A percentile compares a stretch with the other conserved stretches of the same genome.
Evolutionary conservation across 2,888 invertebrate species (phyloP).

Genomic region (Platerodrilus igneus): DNA sequence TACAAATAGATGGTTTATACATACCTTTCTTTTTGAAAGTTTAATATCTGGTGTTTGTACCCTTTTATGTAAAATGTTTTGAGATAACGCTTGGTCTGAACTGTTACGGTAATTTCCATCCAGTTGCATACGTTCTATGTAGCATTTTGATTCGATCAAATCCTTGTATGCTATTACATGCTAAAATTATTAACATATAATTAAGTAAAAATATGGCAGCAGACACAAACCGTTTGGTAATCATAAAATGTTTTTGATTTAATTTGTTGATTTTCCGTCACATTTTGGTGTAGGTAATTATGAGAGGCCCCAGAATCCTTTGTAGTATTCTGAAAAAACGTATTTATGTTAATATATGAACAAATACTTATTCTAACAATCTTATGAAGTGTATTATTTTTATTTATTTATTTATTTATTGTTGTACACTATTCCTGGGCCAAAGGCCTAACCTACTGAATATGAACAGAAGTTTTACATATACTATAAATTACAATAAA

Average conservation of each 20-base stretch:
- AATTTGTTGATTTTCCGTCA: constrained; percentile 7
- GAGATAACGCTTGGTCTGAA: constrained; percentile 29
- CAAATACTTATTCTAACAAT: no score
- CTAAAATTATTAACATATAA: constrained; percentile 34
- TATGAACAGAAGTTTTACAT: no score
- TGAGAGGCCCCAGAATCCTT: not conserved
- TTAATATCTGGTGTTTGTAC: constrained; percentile 39
- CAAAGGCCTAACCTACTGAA: no score
- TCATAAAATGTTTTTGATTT: constrained; percentile 31
- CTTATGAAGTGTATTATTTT: no score
- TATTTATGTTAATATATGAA: no score
- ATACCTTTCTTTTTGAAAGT: constrained; percentile 49
- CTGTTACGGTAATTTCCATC: constrained; percentile 25
- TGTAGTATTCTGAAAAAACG: not conserved
- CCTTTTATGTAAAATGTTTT: constrained; percentile 28
- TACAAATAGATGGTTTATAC: constrained; percentile 7
- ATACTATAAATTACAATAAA: no score
- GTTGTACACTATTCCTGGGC: no score
- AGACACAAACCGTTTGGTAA: constrained; percentile 37
- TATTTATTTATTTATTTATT: no score
- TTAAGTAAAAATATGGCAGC: not conserved
- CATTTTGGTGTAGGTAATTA: no score
- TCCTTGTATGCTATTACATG: constrained; percentile 48
- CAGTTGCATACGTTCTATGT: constrained; percentile 44
- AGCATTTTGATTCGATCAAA: constrained; percentile 43